Base-by-base conservation (phyloP, 2,113 vertebrate genomes). In the Atractosteus spatula region DNA sequence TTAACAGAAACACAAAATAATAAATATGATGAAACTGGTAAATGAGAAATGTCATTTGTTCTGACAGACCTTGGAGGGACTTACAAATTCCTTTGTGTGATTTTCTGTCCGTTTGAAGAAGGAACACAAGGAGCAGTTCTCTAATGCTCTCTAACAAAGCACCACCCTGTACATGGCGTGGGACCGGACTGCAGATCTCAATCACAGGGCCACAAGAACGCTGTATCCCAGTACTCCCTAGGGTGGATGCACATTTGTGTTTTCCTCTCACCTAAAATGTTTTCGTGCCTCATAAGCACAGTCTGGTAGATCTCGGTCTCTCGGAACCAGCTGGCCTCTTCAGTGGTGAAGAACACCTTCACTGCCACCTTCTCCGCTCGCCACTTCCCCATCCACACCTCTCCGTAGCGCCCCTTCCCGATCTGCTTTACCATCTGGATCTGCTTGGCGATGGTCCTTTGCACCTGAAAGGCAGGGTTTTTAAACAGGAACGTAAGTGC, bases 251-350 rank as follows among this genome's bases (percentile, higher is more conserved):
- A 13, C 67, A 7, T 29, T 2, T 17, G 65, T 61, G 7, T 66
- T 4, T 66, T 3, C 62, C 43, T 87, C 94, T 92, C 86, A 99
- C 97, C 97, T 5, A 99, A 85, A 74, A 99, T 98, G 84, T 98
- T 99, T 85, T 98, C 96, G 55, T 99, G 97, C 81, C 97, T 95
- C 97, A 99, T 97, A 70, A 99, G 82, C 75, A 98, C 97, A 0
- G 97, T 99, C 89, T 99, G 97, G 82, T 99, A 99, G 78, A 99
- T 98, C 86, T 99, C 97, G 2, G 97, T 99, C 88, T 99, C 97
- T 79, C 97, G 89, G 92, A 97, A 99, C 97, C 97, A 99, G 87
- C 97, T 99, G 84, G 97, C 96, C 82, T 99, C 97, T 78, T 99
- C 97, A 0, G 95, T 98, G 77, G 97, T 98, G 83, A 98, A 98